These are phyloP conservation scores for Lathronympha strigana DNA, from an alignment of 2,888 invertebrate genomes.

Conservation along the genomic window DNA sequence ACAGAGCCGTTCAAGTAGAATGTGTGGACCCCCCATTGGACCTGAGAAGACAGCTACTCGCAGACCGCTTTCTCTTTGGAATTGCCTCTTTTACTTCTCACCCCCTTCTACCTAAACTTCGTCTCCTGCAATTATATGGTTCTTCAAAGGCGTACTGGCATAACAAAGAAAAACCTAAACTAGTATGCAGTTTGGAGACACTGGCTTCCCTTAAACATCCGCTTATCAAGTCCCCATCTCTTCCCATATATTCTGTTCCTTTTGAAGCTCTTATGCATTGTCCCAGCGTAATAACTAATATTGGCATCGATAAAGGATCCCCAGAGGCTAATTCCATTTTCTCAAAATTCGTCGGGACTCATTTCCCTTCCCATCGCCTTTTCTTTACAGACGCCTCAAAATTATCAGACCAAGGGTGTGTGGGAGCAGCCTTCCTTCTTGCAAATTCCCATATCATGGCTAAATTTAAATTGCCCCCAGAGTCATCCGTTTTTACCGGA, in stretches of 20 bases:
- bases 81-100: not conserved
- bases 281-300: not conserved
- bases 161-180: not conserved
- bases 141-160: not conserved
- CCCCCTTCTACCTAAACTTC: not conserved
- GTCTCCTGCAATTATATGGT: not conserved
- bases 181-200: not conserved
- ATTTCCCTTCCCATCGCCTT: not conserved
- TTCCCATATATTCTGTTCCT: not conserved
- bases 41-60: not conserved
- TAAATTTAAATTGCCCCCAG: no score
- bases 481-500: no score
- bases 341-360: not conserved
- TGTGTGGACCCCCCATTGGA: not conserved
- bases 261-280: not conserved
- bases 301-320: not conserved
- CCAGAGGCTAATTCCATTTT: not conserved
- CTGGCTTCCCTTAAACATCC: not conserved
- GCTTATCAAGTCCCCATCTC: not conserved
- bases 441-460: no score
- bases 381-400: not conserved
- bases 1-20: not conserved
- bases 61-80: not conserved
- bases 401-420: not conserved
- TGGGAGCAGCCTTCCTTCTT: not conserved